Evolutionary conservation across 2,797 vertebrate genomes (phyloP).

Genomic region (Odontamblyopus rebecca): DNA sequence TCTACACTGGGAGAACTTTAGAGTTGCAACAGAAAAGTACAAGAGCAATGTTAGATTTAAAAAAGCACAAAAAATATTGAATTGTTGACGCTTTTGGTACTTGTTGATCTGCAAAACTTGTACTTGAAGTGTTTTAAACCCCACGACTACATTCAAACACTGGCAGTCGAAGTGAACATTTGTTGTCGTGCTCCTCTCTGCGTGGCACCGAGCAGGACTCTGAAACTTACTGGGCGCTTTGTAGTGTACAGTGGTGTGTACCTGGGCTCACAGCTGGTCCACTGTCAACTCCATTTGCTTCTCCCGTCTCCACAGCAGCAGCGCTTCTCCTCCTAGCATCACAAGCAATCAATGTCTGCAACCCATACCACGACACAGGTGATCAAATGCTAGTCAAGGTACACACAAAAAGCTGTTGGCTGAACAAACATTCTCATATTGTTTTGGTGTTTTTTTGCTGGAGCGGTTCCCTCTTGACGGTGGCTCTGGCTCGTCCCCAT

Average conservation of each 20-base stretch:
- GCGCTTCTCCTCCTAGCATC: constrained; percentile 24
- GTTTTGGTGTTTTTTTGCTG: constrained; percentile 3
- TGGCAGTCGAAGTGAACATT: constrained; percentile 29
- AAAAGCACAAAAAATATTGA: too few species aligned
- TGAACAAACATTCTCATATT: constrained; percentile 29
- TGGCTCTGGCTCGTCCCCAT: constrained; percentile 29
- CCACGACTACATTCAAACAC: neutral
- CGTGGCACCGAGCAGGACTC: constrained; percentile 39
- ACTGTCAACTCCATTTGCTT: constrained; percentile 46
- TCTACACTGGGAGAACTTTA: too few species aligned
- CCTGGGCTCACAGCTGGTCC: constrained; percentile 54
- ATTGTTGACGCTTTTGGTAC: too few species aligned
- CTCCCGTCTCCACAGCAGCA: constrained; percentile 7
- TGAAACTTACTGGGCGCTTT: constrained; percentile 44
- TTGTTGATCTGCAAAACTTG: neutral
- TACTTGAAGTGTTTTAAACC: neutral
- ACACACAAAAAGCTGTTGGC: constrained; percentile 28
- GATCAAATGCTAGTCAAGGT: constrained; percentile 42
- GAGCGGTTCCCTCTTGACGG: constrained; percentile 26
- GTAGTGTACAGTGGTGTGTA: constrained; percentile 41
- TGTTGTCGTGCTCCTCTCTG: constrained; percentile 32
- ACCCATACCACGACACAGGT: constrained; percentile 28
- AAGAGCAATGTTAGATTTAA: too few species aligned
- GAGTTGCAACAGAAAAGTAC: too few species aligned
- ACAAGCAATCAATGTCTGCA: constrained; percentile 40